Evolutionary conservation across 2,113 vertebrate species (phyloP).

Genomic region (Delphinapterus leucas): DNA sequence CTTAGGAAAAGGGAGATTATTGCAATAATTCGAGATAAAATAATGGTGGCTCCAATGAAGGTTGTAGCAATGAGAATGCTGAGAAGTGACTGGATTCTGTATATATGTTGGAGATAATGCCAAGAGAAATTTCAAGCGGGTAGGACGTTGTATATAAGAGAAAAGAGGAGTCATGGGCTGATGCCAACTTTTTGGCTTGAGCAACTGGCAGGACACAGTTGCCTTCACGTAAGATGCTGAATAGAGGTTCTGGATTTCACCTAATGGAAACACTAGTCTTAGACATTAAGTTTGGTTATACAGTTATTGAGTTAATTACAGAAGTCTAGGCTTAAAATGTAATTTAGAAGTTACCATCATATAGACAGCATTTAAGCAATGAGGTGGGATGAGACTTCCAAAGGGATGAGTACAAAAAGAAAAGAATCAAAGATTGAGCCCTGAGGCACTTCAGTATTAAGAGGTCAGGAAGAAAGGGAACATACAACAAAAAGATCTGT

Average conservation of each 20-base stretch:
- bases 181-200: not conserved
- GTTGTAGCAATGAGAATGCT: rapidly evolving
- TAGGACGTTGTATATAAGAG: not conserved
- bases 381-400: not conserved
- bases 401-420: not conserved
- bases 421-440: not conserved
- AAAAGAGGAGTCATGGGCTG: not conserved
- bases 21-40: not conserved
- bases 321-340: not conserved
- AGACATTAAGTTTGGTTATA: not conserved
- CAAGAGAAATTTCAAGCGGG: not conserved
- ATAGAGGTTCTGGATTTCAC: not conserved
- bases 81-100: not conserved
- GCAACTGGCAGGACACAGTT: not conserved
- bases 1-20: not conserved
- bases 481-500: no score
- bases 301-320: not conserved
- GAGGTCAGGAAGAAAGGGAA: not conserved
- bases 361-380: not conserved
- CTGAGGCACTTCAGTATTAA: not conserved
- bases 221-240: not conserved
- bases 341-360: not conserved
- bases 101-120: not conserved
- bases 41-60: not conserved
- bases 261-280: not conserved